Evolutionary conservation across 2,888 invertebrate genomes (phyloP), one percentile per base, ranked within the genome.

Genomic region (Diarsia mendica): DNA sequence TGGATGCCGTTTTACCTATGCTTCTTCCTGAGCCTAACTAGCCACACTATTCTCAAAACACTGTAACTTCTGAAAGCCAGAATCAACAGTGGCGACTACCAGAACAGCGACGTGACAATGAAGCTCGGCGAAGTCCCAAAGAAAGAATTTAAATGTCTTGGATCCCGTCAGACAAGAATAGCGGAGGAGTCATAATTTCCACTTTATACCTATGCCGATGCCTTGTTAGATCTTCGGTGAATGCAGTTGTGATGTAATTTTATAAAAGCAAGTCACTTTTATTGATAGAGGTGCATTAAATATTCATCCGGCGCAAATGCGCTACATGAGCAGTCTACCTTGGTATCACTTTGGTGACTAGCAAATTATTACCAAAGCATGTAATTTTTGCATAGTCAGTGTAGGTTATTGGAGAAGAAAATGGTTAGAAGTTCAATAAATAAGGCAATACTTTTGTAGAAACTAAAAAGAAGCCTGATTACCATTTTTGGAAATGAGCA

Each of bases 261-360:
- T 23, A 13, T 55, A 23, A 23, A 20, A 39, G 39, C 61, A 61
- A 39, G 39, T 39, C 39, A 39, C 39, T 13, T 39, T n/a, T 61
- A 61, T 61, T 61, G 20, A 39, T 39, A 39, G 20, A 39, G 20
- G 61, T 39, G 20, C 61, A 61, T n/a, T 11, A 3, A 44, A 28
- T 51, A 51, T 71, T 67, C 71, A 5, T 15, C 13, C 13, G 10
- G 39, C 8, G 20, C 48, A 18, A 23, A 9, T 13, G 48, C 4
- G 13, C 23, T 20, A 15, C 9, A 20, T 20, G 15, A 9, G 23
- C 68, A 68, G 23, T 20, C 23, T 51, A 68, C 44, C 68, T 8
- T 2, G 39, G 20, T 44, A 71, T 67, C 39, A 68, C 20, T 23
- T 49, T 15, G 23, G 3, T 51, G 68, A 68, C 68, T 71, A 23